A percentile compares a stretch with the other conserved stretches of the same genome.
Conservation (phyloP, 2,888 invertebrate genomes). For the Chrysolina americana region DNA sequence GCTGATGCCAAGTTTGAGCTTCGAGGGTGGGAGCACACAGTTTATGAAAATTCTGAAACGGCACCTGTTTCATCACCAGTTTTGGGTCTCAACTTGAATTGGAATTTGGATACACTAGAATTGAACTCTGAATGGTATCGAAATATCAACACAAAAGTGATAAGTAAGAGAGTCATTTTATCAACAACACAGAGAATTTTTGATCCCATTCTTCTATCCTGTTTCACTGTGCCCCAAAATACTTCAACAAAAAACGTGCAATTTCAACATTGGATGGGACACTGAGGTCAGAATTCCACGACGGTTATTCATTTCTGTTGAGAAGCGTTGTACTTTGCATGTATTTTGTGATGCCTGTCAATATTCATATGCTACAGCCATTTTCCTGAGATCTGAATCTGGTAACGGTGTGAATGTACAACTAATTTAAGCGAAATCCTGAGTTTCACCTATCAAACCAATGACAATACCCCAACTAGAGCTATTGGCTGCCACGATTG, state of each 20-base stretch:
- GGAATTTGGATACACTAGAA: constrained; percentile 26
- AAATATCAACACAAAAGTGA: neutral
- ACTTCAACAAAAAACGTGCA: constrained; percentile 20
- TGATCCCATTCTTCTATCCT: neutral
- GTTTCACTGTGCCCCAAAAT: constrained; percentile 18
- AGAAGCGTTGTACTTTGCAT: too few species aligned
- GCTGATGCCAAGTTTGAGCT: constrained; percentile 36
- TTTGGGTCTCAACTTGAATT: constrained; percentile 39
- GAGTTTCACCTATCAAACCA: too few species aligned
- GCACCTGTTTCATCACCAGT: constrained; percentile 24
- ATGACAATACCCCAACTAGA: too few species aligned
- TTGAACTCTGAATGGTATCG: too few species aligned
- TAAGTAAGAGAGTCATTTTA: constrained; percentile 30
- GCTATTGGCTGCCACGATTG: too few species aligned
- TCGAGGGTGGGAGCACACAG: constrained; percentile 28
- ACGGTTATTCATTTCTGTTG: too few species aligned
- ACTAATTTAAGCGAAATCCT: too few species aligned
- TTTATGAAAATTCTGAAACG: constrained; percentile 9
- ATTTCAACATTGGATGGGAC: constrained; percentile 11
- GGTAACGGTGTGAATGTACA: too few species aligned
- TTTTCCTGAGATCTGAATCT: too few species aligned
- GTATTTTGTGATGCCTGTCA: too few species aligned
- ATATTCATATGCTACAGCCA: too few species aligned
- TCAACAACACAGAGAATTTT: neutral
- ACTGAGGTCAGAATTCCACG: too few species aligned